Evolutionary conservation across 2,797 vertebrate genomes (phyloP).

Genomic region (Lates japonicus): DNA sequence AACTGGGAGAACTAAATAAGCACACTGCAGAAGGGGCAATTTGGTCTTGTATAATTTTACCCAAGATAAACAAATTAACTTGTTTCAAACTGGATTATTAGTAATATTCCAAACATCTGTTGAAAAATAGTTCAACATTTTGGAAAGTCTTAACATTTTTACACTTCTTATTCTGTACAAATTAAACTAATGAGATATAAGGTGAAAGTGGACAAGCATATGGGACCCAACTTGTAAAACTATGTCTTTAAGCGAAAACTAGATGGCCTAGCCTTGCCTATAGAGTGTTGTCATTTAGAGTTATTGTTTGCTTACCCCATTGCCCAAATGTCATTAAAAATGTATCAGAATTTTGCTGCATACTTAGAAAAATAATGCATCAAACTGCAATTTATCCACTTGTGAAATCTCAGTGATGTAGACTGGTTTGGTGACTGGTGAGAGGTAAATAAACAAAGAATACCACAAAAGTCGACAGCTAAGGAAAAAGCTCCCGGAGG

Average conservation of each 20-base stretch:
- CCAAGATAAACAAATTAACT: not conserved
- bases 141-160: not conserved
- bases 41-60: not conserved
- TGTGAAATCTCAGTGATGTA: not conserved
- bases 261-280: not conserved
- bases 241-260: not conserved
- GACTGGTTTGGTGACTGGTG: not conserved
- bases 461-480: not conserved
- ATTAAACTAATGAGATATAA: not conserved
- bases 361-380: not conserved
- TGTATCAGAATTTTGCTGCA: too few relatives aligned
- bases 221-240: not conserved
- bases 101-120: not conserved
- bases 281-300: not conserved
- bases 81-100: not conserved
- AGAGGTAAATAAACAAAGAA: slow-evolving; percentile 15
- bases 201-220: not conserved
- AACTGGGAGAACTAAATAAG: not conserved
- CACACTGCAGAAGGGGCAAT: not conserved
- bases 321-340: not conserved
- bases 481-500: slow-evolving; percentile 8
- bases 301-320: not conserved
- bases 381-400: not conserved
- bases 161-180: not conserved
- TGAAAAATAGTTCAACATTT: not conserved